Base-by-base conservation (phyloP, 53 echinoderm and acorn worm genomes). In the Echinometra lucunter region DNA sequence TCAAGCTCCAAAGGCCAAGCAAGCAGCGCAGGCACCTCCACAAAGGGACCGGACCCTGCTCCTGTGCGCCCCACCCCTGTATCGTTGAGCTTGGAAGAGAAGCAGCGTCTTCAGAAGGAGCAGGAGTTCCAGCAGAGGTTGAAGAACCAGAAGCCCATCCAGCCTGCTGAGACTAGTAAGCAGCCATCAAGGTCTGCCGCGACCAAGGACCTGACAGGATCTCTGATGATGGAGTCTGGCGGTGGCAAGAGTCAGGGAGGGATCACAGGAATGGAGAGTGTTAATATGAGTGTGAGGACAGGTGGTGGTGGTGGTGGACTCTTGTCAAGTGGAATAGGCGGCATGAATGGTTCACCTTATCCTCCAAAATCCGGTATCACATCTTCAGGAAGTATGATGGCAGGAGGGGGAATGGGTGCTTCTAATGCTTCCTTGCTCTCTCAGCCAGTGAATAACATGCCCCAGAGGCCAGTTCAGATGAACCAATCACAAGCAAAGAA, bases 71-170 rank as follows among this genome's bases (percentile, higher is more conserved):
- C 93, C 35, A 21, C 95, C 23, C 88, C 91, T 58, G 96, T 97
- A 4, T 97, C 97, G 4, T 88, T 98, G 80, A 96, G 91, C 8
- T 85, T 98, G 82, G 95, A 97, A 32, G 98, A 98, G 78, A 98
- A 98, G 66, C 98, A 98, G 93, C 95, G 96, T 53, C 91, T 98
- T 16, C 98, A 97, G 90, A 97, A 96, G 45, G 98, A 98, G 58
- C 98, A 98, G 92, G 98, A 98, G 78, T 97, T 97, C 74, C 98
- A 98, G 66, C 96, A 97, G 93, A 92, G 97, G 63, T 92, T 95
- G 37, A 98, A 98, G 92, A 92, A 81, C 12, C 98, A 98, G 58
- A 88, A 97, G 90, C 95, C 95, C 19, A 83, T 98, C 53, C 34
- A 92, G 60, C 92, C 92, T 27, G 70, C 55, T 25, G 69, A 53